Evolutionary conservation across 2,797 vertebrate genomes (phyloP).

Genomic region (Babyrousa celebensis): DNA sequence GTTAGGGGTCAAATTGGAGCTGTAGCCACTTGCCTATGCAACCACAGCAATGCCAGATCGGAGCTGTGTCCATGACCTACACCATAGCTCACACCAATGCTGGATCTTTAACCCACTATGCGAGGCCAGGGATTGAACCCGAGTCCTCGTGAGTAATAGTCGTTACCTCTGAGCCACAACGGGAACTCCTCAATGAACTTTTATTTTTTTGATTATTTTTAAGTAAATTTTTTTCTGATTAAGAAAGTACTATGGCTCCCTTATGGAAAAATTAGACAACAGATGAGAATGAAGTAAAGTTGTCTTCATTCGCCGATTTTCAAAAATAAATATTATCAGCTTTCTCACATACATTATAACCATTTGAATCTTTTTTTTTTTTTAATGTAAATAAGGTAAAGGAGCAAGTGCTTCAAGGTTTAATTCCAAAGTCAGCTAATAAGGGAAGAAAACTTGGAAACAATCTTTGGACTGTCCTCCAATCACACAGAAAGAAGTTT

Average conservation of each 20-base stretch:
- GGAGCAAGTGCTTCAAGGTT: neutral
- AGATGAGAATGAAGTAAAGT: neutral
- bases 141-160: too few relatives aligned
- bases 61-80: too few relatives aligned
- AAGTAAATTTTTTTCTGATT: neutral
- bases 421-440: neutral
- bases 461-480: neutral
- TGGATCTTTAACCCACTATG: too few relatives aligned
- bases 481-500: neutral
- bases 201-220: neutral
- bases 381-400: neutral
- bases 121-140: too few relatives aligned
- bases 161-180: too few relatives aligned
- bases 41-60: too few relatives aligned
- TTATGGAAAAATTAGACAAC: neutral
- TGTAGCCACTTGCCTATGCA: too few relatives aligned
- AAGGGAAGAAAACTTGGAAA: neutral
- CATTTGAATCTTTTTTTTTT: neutral
- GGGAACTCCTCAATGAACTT: neutral
- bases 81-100: too few relatives aligned
- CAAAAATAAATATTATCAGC: neutral
- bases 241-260: neutral
- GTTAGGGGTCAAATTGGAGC: too few relatives aligned
- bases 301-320: neutral
- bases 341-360: neutral